Evolutionary conservation across 1,140 invertebrate genomes (phyloP), one percentile per base, ranked within the genome.

Genomic region (Protaetia brevitarsis): DNA sequence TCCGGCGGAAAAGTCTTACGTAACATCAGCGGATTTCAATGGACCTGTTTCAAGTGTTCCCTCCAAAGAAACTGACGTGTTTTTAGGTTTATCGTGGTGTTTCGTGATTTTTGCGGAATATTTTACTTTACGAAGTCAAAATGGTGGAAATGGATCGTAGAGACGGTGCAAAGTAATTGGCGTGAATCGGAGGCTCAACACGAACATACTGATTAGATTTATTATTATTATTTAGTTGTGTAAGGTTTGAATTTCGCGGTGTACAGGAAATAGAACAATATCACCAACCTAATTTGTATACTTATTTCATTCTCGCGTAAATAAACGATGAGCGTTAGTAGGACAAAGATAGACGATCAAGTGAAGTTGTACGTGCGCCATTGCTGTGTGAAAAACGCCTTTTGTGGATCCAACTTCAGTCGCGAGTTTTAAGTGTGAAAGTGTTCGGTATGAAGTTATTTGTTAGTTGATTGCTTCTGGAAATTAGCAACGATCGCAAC

Each of bases 171-270:
- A 74, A 92, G 90, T 71, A 93, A 92, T 63, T 96, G 95, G 94
- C 83, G 90, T 63, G 94, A 96, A 80, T 92, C 92, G 7, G 92
- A 94, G 71, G 92, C 89, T 28, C 92, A 96, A 74, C 91, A 90
- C 27, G 91, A 96, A 76, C 92, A 95, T 77, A 76, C 72, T 13
- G 84, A 86, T 68, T 86, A 78, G 59, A 27, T 27, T 66, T 30
- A 66, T 51, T 51, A 21, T 65, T 3, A 23, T 65, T 65, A 30
- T 51, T 60, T 28, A 8, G 45, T 56, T 56, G 2, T 16, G 19
- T 60, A 30, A 34, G 11, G 21, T 51, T 51, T 51, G 19, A 51
- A 23, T 21, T 51, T 51, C 21, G 41, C 41, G 41, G 41, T 16
- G 16, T 19, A 51, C 41, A 51, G 41, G 41, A 51, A 51, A 51